Base-by-base conservation (phyloP, 2,888 invertebrate species). In the Yponomeuta plumbellus region DNA sequence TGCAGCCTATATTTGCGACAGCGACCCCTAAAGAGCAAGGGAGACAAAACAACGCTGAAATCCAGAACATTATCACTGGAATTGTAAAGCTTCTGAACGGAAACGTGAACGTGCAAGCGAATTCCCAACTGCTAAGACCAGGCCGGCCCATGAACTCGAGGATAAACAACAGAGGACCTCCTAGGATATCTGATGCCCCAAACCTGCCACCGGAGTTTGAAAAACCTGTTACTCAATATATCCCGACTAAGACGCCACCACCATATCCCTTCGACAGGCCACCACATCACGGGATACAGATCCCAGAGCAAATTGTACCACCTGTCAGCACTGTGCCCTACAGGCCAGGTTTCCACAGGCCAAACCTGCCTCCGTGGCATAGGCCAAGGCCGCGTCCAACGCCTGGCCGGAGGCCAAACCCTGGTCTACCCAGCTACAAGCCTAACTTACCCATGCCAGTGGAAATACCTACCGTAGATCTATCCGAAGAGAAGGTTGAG, bases 101-200 rank as follows among this genome's bases (percentile, higher is more conserved):
- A 0, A 97, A 97, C 74, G 97, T 97, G 0, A 97, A 97, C 74
- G 96, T 97, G 0, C 95, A 94, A 79, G 95, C 95, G 0, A 96
- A 95, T 72, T 94, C 95, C 0, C 94, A 94, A 67, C 85, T 92
- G 3, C 64, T 88, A 1, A 84, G 96, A 67, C 94, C 94, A 2
- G 77, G 92, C 17, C 88, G 96, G 17, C 96, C 96, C 0, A 86
- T 94, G 74, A 93, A 94, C 26, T 95, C 95, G 3, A 92, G 97
- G 69, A 97, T 98, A 20, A 98, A 98, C 76, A 97, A 98, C 78
- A 88, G 98, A 68, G 97, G 97, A 0, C 98, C 97, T 0, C 97
- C 97, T 0, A 93, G 96, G 71, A 95, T 97, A 71, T 94, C 96
- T 0, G 96, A 97, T 74, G 92, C 95, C 0, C 95, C 95, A 59